Evolutionary conservation across 2,888 invertebrate species (phyloP).

Genomic region (Ennomos erosarius): DNA sequence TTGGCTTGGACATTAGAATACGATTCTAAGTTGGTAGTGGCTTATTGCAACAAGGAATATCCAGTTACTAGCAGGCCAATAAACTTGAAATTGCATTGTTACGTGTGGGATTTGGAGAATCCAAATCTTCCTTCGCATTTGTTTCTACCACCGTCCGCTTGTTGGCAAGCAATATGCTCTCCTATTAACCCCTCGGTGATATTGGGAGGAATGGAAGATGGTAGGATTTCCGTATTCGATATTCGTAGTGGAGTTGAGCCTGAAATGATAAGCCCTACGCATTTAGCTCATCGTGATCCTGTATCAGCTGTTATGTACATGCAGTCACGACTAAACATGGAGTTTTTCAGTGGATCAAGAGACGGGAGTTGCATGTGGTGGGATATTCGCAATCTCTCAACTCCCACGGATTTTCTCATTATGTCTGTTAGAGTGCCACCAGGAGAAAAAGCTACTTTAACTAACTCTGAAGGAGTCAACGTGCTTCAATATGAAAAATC

Average conservation of each 20-base stretch:
- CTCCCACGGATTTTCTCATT: slow-evolving; percentile 84
- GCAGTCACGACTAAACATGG: slow-evolving; percentile 82
- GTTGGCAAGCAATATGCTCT: slow-evolving; percentile 61
- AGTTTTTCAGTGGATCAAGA: slow-evolving; percentile 86
- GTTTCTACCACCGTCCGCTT: slow-evolving; percentile 54
- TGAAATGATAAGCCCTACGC: slow-evolving; percentile 85
- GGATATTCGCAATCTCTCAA: slow-evolving; percentile 86
- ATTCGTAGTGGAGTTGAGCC: slow-evolving; percentile 90
- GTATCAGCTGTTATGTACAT: slow-evolving; percentile 84
- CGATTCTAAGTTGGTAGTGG: slow-evolving; percentile 86
- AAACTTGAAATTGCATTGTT: slow-evolving; percentile 80
- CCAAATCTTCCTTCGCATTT: slow-evolving; percentile 44
- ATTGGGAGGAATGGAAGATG: slow-evolving; percentile 61
- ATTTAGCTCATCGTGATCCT: slow-evolving; percentile 74
- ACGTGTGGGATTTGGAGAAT: slow-evolving; percentile 86
- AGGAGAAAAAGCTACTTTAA: slow-evolving; percentile 73
- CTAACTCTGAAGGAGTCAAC: slow-evolving; percentile 84
- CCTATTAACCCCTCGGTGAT: slow-evolving; percentile 50
- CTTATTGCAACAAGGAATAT: slow-evolving; percentile 79
- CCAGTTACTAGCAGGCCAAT: slow-evolving; percentile 38
- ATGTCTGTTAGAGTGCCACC: slow-evolving; percentile 82
- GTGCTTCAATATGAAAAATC: slow-evolving; percentile 88
- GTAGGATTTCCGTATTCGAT: slow-evolving; percentile 87
- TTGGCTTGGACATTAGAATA: slow-evolving; percentile 88
- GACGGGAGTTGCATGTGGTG: slow-evolving; percentile 88